Conservation (phyloP, 2,113 vertebrate species). For the Chlorodrepanis virens region DNA sequence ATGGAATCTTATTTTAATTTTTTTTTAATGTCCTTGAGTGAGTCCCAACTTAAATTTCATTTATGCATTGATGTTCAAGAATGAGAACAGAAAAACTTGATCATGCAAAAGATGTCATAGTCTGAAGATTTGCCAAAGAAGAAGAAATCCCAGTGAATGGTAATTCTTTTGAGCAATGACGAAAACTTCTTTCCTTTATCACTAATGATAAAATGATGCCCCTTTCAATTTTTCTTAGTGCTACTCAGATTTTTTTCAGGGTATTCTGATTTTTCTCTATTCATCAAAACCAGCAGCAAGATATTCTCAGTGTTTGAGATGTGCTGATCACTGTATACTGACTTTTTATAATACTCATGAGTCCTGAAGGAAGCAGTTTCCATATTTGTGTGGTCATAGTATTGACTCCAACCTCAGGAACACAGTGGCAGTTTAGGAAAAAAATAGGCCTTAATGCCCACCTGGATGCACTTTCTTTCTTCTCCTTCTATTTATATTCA, state of each 20-base stretch:
- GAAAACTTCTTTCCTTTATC: not conserved
- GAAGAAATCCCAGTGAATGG: not conserved
- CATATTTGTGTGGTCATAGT: not conserved
- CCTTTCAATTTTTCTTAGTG: not conserved
- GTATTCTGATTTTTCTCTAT: not conserved
- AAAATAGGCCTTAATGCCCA: not conserved
- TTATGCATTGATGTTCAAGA: not conserved
- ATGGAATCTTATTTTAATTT: not conserved
- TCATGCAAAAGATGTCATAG: not conserved
- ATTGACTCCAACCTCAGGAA: not conserved
- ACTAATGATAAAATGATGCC: not conserved
- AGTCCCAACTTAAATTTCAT: not conserved
- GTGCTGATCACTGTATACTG: not conserved
- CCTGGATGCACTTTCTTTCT: not conserved
- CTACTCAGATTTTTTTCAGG: not conserved
- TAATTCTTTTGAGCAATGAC: not conserved
- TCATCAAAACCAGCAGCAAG: not conserved
- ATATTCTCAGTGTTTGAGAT: not conserved
- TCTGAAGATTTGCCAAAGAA: not conserved
- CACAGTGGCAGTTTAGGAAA: not conserved
- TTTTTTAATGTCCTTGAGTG: not conserved
- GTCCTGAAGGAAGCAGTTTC: not conserved
- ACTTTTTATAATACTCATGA: not conserved
- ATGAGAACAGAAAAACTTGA: not conserved
- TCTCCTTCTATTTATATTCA: not conserved